Evolutionary conservation across 2,797 vertebrate species (phyloP).

Genomic region (Lithobates sylvaticus): DNA sequence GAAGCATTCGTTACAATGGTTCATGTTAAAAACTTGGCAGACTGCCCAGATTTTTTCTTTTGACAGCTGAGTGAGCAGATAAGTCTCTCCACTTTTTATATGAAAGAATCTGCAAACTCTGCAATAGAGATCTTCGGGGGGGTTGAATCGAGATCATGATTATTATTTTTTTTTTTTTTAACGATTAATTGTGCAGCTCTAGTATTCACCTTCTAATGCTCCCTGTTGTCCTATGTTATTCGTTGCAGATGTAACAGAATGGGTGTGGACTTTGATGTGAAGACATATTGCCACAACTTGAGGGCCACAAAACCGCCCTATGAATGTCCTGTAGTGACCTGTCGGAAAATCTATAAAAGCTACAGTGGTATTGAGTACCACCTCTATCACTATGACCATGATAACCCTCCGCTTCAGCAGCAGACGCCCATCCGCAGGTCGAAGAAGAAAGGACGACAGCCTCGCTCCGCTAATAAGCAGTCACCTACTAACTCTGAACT

Average conservation of each 20-base stretch:
- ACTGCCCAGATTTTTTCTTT: too few relatives aligned
- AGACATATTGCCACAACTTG: conserved; percentile 98
- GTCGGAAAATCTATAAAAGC: conserved; percentile 98
- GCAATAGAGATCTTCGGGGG: too few relatives aligned
- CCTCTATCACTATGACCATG: conserved; percentile 97
- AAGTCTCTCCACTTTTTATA: too few relatives aligned
- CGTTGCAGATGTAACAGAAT: conserved; percentile 88
- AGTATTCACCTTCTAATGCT: background rate
- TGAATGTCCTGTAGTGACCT: conserved; percentile 95
- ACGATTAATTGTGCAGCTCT: too few relatives aligned
- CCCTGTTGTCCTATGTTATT: background rate
- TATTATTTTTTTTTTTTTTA: too few relatives aligned
- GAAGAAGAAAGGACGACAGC: conserved; percentile 92
- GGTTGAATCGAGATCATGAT: too few relatives aligned
- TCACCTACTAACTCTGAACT: conserved; percentile 90
- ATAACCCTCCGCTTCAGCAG: conserved; percentile 91
- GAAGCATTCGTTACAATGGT: too few relatives aligned
- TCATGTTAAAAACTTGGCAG: too few relatives aligned
- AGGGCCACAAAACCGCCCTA: conserved; percentile 97
- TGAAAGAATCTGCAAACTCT: too few relatives aligned
- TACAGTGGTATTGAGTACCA: conserved; percentile 99
- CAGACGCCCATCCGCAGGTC: conserved; percentile 90
- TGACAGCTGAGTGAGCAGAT: too few relatives aligned
- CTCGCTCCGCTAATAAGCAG: conserved; percentile 83
- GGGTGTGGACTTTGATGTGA: conserved; percentile 98